Evolutionary conservation across 2,797 vertebrate genomes (phyloP).

Genomic region (Cirrhinus mrigala): DNA sequence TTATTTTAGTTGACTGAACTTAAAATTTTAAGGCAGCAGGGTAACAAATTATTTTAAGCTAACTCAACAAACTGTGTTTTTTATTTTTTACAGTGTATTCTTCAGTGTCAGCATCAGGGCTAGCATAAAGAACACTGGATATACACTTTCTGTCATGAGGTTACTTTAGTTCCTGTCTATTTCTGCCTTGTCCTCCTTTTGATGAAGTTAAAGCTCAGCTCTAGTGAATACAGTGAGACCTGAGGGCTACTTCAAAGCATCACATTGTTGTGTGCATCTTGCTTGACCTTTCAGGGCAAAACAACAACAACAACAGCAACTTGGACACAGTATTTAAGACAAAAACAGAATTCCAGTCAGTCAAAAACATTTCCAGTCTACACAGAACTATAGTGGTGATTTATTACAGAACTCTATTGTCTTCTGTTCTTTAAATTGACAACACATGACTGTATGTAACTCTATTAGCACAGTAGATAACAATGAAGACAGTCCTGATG

Average conservation of each 20-base stretch:
- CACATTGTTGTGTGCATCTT: conserved; percentile 2
- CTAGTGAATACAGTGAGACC: conserved; percentile 45
- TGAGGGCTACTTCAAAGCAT: conserved; percentile 55
- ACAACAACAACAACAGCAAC: neutral
- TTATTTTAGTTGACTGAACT: no score
- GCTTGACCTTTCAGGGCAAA: conserved; percentile 24
- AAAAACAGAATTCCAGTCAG: neutral
- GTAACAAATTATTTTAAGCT: no score
- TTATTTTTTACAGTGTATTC: no score
- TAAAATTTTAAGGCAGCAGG: no score
- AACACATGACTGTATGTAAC: neutral
- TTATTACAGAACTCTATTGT: neutral
- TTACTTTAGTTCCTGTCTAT: conserved; percentile 17
- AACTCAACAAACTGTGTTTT: no score
- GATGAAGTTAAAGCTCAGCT: conserved; percentile 27
- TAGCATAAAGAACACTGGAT: neutral
- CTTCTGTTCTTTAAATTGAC: neutral
- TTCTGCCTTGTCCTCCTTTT: conserved; percentile 12
- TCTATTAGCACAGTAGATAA: neutral
- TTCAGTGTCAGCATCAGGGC: neutral
- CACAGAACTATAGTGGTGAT: neutral
- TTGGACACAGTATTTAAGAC: neutral
- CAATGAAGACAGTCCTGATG: neutral
- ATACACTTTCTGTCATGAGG: conserved; percentile 9
- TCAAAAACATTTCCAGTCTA: neutral